phyloP scores from a whole-genome alignment of 2,113 vertebrate genomes.

The Cyanoderma ruficeps region DNA sequence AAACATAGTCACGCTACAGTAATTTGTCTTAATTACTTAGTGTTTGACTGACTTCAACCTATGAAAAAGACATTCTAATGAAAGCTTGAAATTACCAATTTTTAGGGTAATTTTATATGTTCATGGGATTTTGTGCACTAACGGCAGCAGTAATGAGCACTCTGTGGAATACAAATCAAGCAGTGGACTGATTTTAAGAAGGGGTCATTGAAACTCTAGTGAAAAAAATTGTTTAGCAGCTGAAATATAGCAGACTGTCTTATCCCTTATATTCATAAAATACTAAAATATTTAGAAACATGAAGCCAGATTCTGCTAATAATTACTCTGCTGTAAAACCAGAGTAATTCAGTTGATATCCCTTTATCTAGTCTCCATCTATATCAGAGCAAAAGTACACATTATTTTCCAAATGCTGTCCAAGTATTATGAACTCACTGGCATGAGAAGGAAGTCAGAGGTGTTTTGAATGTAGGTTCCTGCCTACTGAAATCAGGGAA shows the following conservation, averaged over 20 bases:
- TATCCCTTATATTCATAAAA: not conserved
- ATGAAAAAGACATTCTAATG: constrained; percentile 9
- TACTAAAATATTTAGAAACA: not conserved
- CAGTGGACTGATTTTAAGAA: constrained; percentile 21
- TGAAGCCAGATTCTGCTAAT: not conserved
- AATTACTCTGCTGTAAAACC: not conserved
- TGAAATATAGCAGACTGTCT: not conserved
- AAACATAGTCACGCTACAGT: not conserved
- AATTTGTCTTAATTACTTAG: constrained; percentile 25
- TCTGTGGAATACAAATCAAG: constrained; percentile 41
- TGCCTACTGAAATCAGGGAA: not conserved
- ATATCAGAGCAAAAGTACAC: not conserved
- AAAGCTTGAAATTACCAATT: constrained; percentile 27
- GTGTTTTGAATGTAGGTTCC: not conserved
- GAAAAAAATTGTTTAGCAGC: not conserved
- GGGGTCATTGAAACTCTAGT: not conserved
- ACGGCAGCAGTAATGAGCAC: not conserved
- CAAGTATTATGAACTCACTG: not conserved
- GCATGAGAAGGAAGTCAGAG: not conserved
- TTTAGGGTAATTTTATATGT: constrained; percentile 45
- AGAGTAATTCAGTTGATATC: not conserved
- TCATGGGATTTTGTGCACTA: not conserved
- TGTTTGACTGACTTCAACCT: constrained; percentile 18
- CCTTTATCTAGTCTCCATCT: not conserved
- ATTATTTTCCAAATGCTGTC: not conserved